These are phyloP conservation scores for Brachionus asplanchnoidis DNA, from an alignment of 1,140 invertebrate genomes.

Conservation along the genomic window DNA sequence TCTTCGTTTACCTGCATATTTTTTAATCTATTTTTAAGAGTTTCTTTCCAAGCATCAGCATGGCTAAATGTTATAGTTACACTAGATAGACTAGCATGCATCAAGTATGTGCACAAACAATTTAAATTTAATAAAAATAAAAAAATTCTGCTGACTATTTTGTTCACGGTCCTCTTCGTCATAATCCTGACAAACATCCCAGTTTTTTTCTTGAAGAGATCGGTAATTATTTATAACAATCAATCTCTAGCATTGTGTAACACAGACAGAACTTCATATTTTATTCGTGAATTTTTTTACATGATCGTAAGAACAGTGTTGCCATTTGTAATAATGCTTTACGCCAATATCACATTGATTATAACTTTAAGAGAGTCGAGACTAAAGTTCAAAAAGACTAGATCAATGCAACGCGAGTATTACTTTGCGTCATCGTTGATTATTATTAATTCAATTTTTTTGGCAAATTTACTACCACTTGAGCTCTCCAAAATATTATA, in stretches of 20 bases:
- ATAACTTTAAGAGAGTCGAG: background rate
- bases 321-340: background rate
- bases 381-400: background rate
- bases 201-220: background rate
- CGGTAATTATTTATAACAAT: background rate
- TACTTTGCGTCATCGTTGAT: background rate
- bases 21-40: background rate
- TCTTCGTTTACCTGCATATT: background rate
- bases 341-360: background rate
- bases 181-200: background rate
- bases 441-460: background rate
- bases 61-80: conserved; percentile 13
- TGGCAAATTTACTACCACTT: background rate
- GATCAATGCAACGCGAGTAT: background rate
- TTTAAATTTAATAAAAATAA: background rate
- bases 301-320: background rate
- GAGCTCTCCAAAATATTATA: background rate
- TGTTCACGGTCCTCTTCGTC: background rate
- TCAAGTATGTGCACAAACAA: background rate
- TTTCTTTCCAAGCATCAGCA: background rate
- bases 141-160: background rate
- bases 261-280: background rate
- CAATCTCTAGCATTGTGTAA: background rate
- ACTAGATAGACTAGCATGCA: background rate
- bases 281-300: background rate